Base-by-base conservation (phyloP, 2,888 invertebrate genomes). In the Trissoscelio sp. region DNA sequence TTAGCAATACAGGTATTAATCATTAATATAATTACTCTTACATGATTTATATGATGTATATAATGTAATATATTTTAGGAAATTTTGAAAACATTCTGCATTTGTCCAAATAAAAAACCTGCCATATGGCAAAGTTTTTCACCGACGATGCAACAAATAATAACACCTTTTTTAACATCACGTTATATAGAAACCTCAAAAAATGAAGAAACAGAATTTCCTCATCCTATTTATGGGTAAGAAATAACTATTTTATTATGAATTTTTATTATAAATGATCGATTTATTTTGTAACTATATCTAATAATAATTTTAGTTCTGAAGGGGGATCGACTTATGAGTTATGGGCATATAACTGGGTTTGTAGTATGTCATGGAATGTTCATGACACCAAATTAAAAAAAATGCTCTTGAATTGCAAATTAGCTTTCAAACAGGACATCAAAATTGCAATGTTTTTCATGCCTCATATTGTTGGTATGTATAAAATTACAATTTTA, bases 281-380 rank as follows among this genome's bases (percentile, higher is more conserved):
- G n/a, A n/a, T n/a, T n/a, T n/a, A n/a, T n/a, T n/a, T n/a, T n/a
- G n/a, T n/a, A n/a, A n/a, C n/a, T n/a, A n/a, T n/a, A n/a, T n/a
- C n/a, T n/a, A n/a, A n/a, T n/a, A n/a, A n/a, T 44, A 18, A 22
- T 79, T 55, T 31, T 37, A 95, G 95, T 14, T 95, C 95, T 0
- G 93, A 93, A 51, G 93, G 93, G 58, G 95, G 95, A 3, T 93
- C 94, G 0, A 94, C 94, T 0, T 95, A 95, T 86, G 93, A 95
- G 84, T 93, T 94, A 83, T 97, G 96, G 97, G 94, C 96, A 2
- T 94, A 94, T 87, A 94, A 95, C 84, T 96, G 96, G 96, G 94
- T 95, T 0, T 93, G 94, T 39, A 95, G 94, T 82, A 91, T 96
- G 81, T 94, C 95, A 3, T 93, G 93, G 0, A 91, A 93, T 0